phyloP scores from a whole-genome alignment of 2,797 vertebrate species.

The Chloroceryle inda region DNA sequence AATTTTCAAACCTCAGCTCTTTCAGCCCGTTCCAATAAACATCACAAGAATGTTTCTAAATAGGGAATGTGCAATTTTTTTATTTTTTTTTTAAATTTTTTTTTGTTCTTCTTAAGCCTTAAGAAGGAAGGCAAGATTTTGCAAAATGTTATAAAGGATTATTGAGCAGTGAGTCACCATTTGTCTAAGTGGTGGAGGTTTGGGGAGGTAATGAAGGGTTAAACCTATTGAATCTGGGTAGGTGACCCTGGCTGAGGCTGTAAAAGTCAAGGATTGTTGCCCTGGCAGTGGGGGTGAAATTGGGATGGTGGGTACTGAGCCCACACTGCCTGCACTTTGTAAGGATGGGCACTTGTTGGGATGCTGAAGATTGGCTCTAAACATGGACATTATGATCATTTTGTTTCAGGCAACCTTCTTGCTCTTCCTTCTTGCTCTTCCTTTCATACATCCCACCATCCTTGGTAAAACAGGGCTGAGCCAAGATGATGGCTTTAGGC shows the following conservation, averaged over 20 bases:
- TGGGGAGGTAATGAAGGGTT: background rate
- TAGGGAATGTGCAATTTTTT: background rate
- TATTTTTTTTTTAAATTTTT: background rate
- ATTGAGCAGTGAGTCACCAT: background rate
- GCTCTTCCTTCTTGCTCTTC: no score
- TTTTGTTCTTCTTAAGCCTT: constrained; percentile 21
- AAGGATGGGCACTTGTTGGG: background rate
- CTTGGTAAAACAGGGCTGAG: background rate
- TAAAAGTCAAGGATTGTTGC: background rate
- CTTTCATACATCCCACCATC: background rate
- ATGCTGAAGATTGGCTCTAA: background rate
- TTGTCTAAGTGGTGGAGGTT: background rate
- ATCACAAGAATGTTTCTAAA: constrained; percentile 74
- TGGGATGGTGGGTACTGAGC: background rate
- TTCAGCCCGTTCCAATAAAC: constrained; percentile 70
- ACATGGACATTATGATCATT: rapidly evolving
- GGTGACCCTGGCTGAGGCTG: background rate
- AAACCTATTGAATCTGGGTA: background rate
- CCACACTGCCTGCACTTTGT: background rate
- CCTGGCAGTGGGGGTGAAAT: background rate
- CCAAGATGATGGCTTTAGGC: background rate
- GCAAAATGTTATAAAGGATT: background rate
- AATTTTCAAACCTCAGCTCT: constrained; percentile 75
- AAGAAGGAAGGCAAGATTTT: constrained; percentile 7
- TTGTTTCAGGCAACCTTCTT: background rate